Base-by-base conservation (phyloP, 2,113 vertebrate species). In the Tilapia sparmanii region DNA sequence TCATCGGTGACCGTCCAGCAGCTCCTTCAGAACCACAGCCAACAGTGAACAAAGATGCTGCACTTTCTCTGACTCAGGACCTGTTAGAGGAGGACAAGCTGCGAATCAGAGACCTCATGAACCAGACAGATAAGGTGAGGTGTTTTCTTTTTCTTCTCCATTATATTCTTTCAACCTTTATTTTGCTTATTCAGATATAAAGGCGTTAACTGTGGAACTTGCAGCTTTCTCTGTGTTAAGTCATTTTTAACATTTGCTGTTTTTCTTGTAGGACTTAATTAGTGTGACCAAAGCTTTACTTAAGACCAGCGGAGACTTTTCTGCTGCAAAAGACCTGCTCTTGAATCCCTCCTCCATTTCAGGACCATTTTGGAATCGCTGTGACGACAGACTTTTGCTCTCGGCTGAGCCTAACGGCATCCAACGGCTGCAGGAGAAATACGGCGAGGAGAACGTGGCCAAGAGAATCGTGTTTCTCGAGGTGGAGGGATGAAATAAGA, bases 281-380 rank as follows among this genome's bases (percentile, higher is more conserved):
- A 95, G 93, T 16, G 97, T 99, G 29, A 98, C 97, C 53, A 98
- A 98, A 90, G 97, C 97, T 1, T 95, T 99, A 55, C 88, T 99
- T 82, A 99, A 97, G 91, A 97, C 97, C 91, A 98, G 94, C 0
- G 98, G 98, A 52, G 97, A 99, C 10, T 86, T 97, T 38, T 91
- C 95, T 19, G 95, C 95, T 13, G 97, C 97, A 2, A 93, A 81
- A 5, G 86, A 93, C 8, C 97, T 97, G 83, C 95, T 99, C 47
- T 78, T 63, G 33, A 90, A 86, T 16, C 82, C 85, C 15, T 78
- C 22, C 22, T 80, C 38, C 15, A 6, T 82, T 35, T 38, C 45
- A 8, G 86, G 18, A 80, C 92, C 91, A 0, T 7, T 90, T 9
- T 97, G 96, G 96, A 90, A 22, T 57, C 73, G 22, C 38, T 12